Conservation (phyloP, 2,113 vertebrate species). For the Amblyopsis rosae region DNA sequence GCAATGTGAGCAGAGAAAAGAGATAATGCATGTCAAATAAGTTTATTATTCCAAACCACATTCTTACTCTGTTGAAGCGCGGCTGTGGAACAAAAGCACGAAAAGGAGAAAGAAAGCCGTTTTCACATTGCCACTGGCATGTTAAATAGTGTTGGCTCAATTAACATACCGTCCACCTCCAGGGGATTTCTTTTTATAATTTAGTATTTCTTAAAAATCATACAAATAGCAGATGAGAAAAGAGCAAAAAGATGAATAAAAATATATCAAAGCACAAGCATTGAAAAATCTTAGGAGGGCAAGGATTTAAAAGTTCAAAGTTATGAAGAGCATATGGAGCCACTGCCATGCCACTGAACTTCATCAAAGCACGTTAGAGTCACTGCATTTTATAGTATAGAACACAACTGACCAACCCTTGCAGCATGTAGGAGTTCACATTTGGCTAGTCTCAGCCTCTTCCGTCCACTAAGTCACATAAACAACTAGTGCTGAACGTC, state of each 20-base stretch:
- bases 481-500: too few species aligned
- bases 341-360: not conserved
- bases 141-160: slow-evolving; percentile 27
- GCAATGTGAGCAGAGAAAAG: slow-evolving; percentile 20
- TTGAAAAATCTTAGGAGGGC: not conserved
- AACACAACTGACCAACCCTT: slow-evolving; percentile 23
- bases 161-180: slow-evolving; percentile 24
- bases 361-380: not conserved
- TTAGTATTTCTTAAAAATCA: slow-evolving; percentile 11
- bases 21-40: slow-evolving; percentile 23
- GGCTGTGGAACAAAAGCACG: slow-evolving; percentile 43
- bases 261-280: not conserved
- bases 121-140: slow-evolving; percentile 31
- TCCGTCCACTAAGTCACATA: too few species aligned
- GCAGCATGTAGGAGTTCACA: slow-evolving; percentile 21
- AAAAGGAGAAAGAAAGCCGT: slow-evolving; percentile 29
- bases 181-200: slow-evolving; percentile 17
- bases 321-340: not conserved
- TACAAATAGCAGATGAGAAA: slow-evolving; percentile 9
- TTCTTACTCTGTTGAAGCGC: slow-evolving; percentile 39
- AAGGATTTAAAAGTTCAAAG: not conserved
- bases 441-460: not conserved
- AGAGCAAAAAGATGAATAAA: not conserved
- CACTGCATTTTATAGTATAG: not conserved
- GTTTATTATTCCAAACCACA: slow-evolving; percentile 35